These are phyloP conservation scores for Heliothis virescens DNA, from an alignment of 1,140 invertebrate genomes.

Conservation along the genomic window DNA sequence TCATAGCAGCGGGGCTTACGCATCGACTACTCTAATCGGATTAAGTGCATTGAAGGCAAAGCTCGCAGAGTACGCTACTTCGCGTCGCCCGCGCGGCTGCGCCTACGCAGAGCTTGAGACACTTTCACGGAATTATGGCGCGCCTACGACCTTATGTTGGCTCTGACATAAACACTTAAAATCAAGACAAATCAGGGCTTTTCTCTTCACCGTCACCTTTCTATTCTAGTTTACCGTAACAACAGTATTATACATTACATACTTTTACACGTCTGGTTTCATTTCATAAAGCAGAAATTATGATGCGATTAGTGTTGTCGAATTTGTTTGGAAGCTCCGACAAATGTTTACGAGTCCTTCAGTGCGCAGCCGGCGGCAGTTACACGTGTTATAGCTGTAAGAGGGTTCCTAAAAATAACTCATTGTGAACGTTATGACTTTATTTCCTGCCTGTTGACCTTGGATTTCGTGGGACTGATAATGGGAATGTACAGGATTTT, in stretches of 20 bases:
- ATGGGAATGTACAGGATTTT: not conserved
- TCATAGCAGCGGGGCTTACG: slow-evolving; percentile 39
- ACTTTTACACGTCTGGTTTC: not conserved
- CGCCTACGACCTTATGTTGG: slow-evolving; percentile 75
- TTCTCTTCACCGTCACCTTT: slow-evolving; percentile 26
- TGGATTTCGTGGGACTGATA: slow-evolving; percentile 6
- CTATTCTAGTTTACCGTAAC: slow-evolving; percentile 41
- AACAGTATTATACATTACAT: not conserved
- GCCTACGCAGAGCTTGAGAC: slow-evolving; percentile 77
- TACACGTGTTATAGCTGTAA: slow-evolving; percentile 34
- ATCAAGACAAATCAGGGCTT: slow-evolving; percentile 63
- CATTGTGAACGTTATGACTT: slow-evolving; percentile 28
- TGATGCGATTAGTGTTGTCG: slow-evolving; percentile 20
- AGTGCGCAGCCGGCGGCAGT: slow-evolving; percentile 23
- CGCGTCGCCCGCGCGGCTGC: slow-evolving; percentile 59
- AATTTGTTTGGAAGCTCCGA: slow-evolving; percentile 8
- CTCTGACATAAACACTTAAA: slow-evolving; percentile 68
- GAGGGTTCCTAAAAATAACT: slow-evolving; percentile 39
- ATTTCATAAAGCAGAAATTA: slow-evolving; percentile 28
- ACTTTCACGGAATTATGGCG: slow-evolving; percentile 78
- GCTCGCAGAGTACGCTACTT: slow-evolving; percentile 55
- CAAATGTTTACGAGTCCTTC: slow-evolving; percentile 46
- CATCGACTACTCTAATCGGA: slow-evolving; percentile 65
- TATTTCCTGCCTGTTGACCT: slow-evolving; percentile 32
- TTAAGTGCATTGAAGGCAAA: slow-evolving; percentile 66